phyloP scores from a whole-genome alignment of 2,888 invertebrate genomes.

The Lutraria lutraria region DNA sequence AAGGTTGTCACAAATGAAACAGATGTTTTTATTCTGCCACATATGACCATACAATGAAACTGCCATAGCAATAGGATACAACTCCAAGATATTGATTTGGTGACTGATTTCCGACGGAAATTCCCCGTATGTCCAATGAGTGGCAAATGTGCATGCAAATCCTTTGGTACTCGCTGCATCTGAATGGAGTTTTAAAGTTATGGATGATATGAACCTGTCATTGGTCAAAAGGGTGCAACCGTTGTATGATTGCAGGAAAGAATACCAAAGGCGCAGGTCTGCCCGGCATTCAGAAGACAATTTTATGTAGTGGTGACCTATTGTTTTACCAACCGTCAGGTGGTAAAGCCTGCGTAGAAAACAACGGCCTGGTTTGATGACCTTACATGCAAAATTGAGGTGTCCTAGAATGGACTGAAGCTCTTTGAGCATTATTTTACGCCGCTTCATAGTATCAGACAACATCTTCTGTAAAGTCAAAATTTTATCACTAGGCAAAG shows the following conservation, averaged over 20 bases:
- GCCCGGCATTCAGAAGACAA: conserved; percentile 36
- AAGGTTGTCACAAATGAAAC: conserved; percentile 50
- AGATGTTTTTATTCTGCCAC: conserved; percentile 47
- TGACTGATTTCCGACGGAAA: conserved; percentile 34
- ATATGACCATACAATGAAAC: conserved; percentile 36
- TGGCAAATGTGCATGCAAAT: conserved; percentile 36
- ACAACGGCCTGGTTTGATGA: conserved; percentile 50
- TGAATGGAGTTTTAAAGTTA: conserved; percentile 22
- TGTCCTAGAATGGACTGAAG: conserved; percentile 45
- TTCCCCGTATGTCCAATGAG: conserved; percentile 44
- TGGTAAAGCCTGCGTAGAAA: conserved; percentile 53
- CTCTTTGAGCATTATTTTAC: conserved; percentile 28
- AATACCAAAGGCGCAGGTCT: conserved; percentile 44
- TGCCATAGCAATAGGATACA: conserved; percentile 53
- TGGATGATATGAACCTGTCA: conserved; percentile 46
- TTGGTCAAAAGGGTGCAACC: conserved; percentile 50
- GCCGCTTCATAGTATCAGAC: background rate
- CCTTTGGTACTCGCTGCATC: conserved; percentile 54
- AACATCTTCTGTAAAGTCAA: background rate
- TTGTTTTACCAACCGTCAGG: conserved; percentile 31
- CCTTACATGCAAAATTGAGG: conserved; percentile 54
- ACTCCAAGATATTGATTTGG: conserved; percentile 53
- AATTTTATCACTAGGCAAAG: conserved; percentile 44
- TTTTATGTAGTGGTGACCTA: conserved; percentile 37
- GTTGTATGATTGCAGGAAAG: conserved; percentile 43